Evolutionary conservation across 2,113 vertebrate species (phyloP), one percentile per base, ranked within the genome.

Genomic region (Chionodraco myersi): DNA sequence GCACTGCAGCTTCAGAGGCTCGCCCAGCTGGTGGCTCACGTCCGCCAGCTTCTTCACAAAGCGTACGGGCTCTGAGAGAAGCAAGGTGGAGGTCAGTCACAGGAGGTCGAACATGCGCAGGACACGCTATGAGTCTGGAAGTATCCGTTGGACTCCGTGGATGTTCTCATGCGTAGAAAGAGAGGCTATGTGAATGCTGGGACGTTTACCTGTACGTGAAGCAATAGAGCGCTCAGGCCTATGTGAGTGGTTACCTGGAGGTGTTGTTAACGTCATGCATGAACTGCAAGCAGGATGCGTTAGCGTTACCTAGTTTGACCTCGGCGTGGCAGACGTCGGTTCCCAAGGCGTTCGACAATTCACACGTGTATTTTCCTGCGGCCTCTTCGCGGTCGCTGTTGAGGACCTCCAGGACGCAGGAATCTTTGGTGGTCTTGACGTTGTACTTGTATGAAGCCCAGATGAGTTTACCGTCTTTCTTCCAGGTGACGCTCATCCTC

Each of bases 401-500:
- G 81, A 91, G 92, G 89, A 91, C 95, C 80, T 96, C 96, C 85
- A 97, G 77, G 65, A 95, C 72, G 58, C 95, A 95, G 18, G 92
- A 93, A 80, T 95, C 94, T 0, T 93, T 91, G 61, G 86, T 92
- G 85, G 96, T 82, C 93, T 84, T 80, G 13, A 90, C 72, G 36
- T 84, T 87, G 71, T 89, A 89, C 70, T 83, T 63, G 36, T 86
- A 88, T 3, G 94, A 96, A 23, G 93, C 93, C 72, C 95, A 91
- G 34, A 97, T 83, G 70, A 96, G 95, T 72, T 96, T 85, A 10
- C 95, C 96, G 82, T 97, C 96, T 88, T 95, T 96, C 79, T 95
- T 96, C 97, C 96, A 97, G 61, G 90, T 88, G 62, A 95, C 88
- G 54, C 74, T 89, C 36, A 96, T 87, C 83, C 96, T 96, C 57